Evolutionary conservation across 1,140 invertebrate genomes (phyloP).

Genomic region (Zaprionus gabonicus): DNA sequence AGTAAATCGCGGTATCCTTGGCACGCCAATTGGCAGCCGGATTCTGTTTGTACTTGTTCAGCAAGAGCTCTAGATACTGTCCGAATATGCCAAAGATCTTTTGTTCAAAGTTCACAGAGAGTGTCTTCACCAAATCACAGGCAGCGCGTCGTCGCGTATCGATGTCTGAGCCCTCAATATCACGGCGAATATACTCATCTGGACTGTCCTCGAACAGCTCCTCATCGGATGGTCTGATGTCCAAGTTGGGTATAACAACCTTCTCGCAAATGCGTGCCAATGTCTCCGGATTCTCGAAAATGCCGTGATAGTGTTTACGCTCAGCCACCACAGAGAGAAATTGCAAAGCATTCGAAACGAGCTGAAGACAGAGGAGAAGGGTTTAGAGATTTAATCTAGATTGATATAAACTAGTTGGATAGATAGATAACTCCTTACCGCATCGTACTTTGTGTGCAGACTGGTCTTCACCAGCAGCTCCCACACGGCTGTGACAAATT

Average conservation of each 20-base stretch:
- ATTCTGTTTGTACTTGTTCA: conserved; percentile 91
- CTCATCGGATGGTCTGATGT: conserved; percentile 97
- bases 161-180: conserved; percentile 99
- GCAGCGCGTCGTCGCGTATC: conserved; percentile 97
- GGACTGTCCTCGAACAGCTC: conserved; percentile 99
- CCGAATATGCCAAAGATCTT: conserved; percentile 97
- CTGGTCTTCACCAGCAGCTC: conserved; percentile 93
- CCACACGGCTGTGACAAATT: conserved; percentile 97
- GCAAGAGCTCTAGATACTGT: conserved; percentile 94
- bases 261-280: conserved; percentile 98
- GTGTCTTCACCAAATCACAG: conserved; percentile 96
- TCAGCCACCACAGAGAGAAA: conserved; percentile 98
- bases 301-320: conserved; percentile 92
- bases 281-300: conserved; percentile 95
- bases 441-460: conserved; percentile 95
- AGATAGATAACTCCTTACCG: conserved; percentile 86
- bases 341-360: conserved; percentile 97
- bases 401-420: background rate
- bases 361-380: conserved; percentile 85
- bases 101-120: conserved; percentile 95
- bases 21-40: conserved; percentile 93
- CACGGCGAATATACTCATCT: conserved; percentile 98
- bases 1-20: conserved; percentile 98
- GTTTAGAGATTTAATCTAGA: background rate
- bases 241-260: conserved; percentile 99